Conservation (phyloP, 2,888 invertebrate genomes). For the Melipona beecheii region DNA sequence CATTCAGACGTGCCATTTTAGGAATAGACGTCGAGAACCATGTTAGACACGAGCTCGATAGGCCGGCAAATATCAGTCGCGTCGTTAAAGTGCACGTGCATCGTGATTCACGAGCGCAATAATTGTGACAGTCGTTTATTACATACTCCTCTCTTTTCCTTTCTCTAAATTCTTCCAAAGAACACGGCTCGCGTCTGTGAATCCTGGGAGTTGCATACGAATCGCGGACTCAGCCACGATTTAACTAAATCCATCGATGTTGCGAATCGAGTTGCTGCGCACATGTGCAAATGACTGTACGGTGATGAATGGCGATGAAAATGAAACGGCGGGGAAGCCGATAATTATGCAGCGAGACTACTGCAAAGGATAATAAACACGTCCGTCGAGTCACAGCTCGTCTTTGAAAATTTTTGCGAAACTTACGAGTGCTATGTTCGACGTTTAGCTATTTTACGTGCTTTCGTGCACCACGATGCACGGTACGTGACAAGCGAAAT, state of each 20-base stretch:
- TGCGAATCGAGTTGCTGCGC: neutral
- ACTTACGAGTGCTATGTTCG: neutral
- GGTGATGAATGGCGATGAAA: neutral
- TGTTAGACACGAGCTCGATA: slow-evolving; percentile 6
- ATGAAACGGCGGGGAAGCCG: slow-evolving; percentile 1
- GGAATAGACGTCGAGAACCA: slow-evolving; percentile 3
- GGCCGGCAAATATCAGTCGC: slow-evolving; percentile 18
- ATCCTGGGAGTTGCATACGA: slow-evolving; percentile 1
- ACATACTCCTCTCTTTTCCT: neutral
- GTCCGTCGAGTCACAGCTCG: neutral
- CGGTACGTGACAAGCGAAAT: no score
- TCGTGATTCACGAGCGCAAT: slow-evolving; percentile 48
- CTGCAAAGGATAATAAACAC: slow-evolving; percentile 8
- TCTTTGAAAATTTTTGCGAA: neutral
- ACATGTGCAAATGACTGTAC: neutral
- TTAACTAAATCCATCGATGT: slow-evolving; percentile 24
- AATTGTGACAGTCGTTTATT: slow-evolving; percentile 45
- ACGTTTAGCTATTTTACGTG: neutral
- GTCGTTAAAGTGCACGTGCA: slow-evolving; percentile 49
- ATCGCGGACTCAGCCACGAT: slow-evolving; percentile 1
- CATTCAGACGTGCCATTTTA: slow-evolving; percentile 14
- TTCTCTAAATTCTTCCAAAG: neutral
- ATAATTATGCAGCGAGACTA: neutral
- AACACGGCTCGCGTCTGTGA: neutral
- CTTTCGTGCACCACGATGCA: no score